Base-by-base conservation (phyloP, 2,888 invertebrate genomes). In the Drosophila antonietae region DNA sequence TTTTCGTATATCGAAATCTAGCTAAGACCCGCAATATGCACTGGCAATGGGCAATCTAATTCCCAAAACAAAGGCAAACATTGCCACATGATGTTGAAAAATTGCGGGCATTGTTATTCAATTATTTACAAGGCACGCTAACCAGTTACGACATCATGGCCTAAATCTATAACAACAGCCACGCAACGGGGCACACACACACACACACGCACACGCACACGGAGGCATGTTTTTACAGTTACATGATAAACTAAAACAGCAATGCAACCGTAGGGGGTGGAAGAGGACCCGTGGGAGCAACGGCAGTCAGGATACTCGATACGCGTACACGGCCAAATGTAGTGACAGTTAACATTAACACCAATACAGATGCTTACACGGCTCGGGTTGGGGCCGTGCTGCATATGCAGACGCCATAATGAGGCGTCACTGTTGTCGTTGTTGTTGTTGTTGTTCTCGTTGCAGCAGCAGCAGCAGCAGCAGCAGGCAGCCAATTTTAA, bases 301-400 rank as follows among this genome's bases (percentile, higher is more conserved):
- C 46, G 44, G 10, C 20, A 20, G 23, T 28, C 23, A 20, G 66
- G 28, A 33, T 14, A 31, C 39, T 55, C 56, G 33, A 65, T 52
- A 33, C 37, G 52, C 37, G 23, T 63, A 65, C 49, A 67, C 43
- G 65, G 60, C 64, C 72, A 78, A 82, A 80, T 73, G 82, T 75
- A 85, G 78, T 82, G 88, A 88, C 86, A 83, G 83, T 83, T 86
- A 88, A 83, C 85, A 87, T 86, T 83, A 86, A 83, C 88, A 88
- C 81, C 83, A 80, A 81, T 83, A 85, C 88, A 79, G 82, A 68
- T 78, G 75, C 75, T 78, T 68, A 69, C 69, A 73, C 49, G 57
- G 28, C 12, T 41, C 61, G 39, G 35, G 49, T 46, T 71, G 73
- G 49, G 23, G 10, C 39, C 61, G 39, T 28, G 51, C 46, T 74